Conservation (phyloP, 2,113 vertebrate genomes). For the Theristicus caerulescens region DNA sequence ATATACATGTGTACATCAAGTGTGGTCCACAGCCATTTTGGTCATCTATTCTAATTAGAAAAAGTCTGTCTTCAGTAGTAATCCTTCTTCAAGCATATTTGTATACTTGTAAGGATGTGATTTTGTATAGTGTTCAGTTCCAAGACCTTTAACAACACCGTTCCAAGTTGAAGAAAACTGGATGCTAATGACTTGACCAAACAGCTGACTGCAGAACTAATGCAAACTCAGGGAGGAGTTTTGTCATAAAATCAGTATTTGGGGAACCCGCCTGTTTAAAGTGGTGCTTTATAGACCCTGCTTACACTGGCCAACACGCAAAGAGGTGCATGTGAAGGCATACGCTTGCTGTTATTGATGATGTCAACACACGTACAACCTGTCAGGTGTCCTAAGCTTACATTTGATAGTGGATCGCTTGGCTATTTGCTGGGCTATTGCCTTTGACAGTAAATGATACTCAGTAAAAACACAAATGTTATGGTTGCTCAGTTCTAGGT, state of each 20-base stretch:
- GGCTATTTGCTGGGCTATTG: not conserved
- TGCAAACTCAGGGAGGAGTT: not conserved
- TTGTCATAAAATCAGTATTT: not conserved
- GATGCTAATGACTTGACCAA: not conserved
- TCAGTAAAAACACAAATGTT: not conserved
- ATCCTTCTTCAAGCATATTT: not conserved
- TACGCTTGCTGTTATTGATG: accelerated
- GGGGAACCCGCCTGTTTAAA: not conserved
- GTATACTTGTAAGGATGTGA: not conserved
- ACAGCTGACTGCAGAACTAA: not conserved
- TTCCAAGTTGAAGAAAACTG: not conserved
- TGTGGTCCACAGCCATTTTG: not conserved
- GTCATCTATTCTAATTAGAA: not conserved
- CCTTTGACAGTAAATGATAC: not conserved
- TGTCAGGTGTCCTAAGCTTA: not conserved
- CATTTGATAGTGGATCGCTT: not conserved
- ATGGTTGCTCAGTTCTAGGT: not conserved
- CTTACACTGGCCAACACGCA: not conserved
- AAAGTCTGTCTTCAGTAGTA: not conserved
- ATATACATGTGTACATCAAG: not conserved
- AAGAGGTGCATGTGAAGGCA: not conserved
- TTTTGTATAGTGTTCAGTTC: not conserved
- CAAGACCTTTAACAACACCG: not conserved
- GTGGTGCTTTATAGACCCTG: not conserved
- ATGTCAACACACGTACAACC: not conserved